Base-by-base conservation (phyloP, 2,797 vertebrate species). In the Tokudaia muenninki region DNA sequence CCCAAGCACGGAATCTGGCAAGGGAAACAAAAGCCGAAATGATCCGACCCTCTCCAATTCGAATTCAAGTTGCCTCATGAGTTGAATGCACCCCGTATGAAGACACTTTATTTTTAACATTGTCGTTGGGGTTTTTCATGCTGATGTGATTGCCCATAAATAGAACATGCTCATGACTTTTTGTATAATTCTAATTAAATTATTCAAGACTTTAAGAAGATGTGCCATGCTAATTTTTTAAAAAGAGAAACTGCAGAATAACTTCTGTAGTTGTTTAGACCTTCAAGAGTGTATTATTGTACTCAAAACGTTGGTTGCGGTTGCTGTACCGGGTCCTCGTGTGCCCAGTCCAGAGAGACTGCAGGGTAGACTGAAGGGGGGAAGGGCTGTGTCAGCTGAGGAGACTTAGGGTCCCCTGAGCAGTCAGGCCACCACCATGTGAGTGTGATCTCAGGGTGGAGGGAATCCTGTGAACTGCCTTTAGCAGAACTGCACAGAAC, bases 361-460 rank as follows among this genome's bases (percentile, higher is more conserved):
- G 83, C 92, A 92, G 96, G 96, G 93, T 61, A 92, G 70, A 21
- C 57, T 55, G 11, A 22, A 19, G 12, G 37, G 44, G 44, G 63
- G 74, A n/a, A n/a, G 1, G 17, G 95, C 97, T 89, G 79, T 4
- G 67, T 96, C 98, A 98, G 98, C 98, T 98, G 98, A 98, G 98
- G 41, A 47, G 47, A 52, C 29, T 87, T 55, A 55, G 52, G 44
- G 3, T 19, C 13, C 17, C 34, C 52, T 19, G 67, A 55, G 17
- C 37, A 65, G 55, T 87, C 55, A 10, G 67, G 11, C 80, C 80
- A 21, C 67, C 80, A 21, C 67, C 94, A 16, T 6, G 75, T 94
- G 96, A 52, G n/a, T 24, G 13, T 90, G 55, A 1, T 55, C 75
- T 22, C 57, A 61, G 37, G 21, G 50, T 11, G 12, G 63, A 21